A percentile compares a stretch with the other conserved stretches of the same genome.
Conservation (phyloP, 2,888 invertebrate species). For the Barypeithes pellucidus region DNA sequence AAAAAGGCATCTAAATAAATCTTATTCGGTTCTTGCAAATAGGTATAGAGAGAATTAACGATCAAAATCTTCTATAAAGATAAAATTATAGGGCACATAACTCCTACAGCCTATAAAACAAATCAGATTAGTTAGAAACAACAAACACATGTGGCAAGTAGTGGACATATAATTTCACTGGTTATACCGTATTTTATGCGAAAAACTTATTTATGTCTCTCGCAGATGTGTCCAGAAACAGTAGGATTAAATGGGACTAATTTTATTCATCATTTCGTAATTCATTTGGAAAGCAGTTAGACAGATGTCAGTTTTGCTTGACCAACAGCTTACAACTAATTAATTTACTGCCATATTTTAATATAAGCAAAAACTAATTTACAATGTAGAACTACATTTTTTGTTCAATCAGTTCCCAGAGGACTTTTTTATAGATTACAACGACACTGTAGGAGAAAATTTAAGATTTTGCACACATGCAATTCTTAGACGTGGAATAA, state of each 20-base stretch:
- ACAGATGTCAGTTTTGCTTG: slow-evolving; percentile 5
- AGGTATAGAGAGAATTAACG: too few species aligned
- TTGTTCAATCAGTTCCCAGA: too few species aligned
- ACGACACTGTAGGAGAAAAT: too few species aligned
- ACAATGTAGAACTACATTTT: not conserved
- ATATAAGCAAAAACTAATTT: not conserved
- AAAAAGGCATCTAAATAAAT: too few species aligned
- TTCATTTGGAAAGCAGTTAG: not conserved
- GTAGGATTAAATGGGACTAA: not conserved
- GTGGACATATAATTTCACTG: not conserved
- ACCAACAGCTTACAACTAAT: slow-evolving; percentile 2
- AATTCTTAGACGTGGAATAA: too few species aligned
- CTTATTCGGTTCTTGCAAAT: too few species aligned
- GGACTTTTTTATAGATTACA: too few species aligned
- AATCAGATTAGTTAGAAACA: slow-evolving; percentile 5
- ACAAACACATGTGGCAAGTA: slow-evolving; percentile 7
- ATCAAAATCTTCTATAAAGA: too few species aligned
- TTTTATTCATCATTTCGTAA: slow-evolving; percentile 6
- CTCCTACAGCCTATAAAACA: not conserved
- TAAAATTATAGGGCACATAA: not conserved
- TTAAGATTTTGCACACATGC: too few species aligned
- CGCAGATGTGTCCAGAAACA: not conserved
- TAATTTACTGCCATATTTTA: not conserved
- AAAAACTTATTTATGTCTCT: slow-evolving; percentile 19
- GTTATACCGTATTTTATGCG: slow-evolving; percentile 1